Evolutionary conservation across 2,113 vertebrate species (phyloP).

Genomic region (Ptyas mucosa): DNA sequence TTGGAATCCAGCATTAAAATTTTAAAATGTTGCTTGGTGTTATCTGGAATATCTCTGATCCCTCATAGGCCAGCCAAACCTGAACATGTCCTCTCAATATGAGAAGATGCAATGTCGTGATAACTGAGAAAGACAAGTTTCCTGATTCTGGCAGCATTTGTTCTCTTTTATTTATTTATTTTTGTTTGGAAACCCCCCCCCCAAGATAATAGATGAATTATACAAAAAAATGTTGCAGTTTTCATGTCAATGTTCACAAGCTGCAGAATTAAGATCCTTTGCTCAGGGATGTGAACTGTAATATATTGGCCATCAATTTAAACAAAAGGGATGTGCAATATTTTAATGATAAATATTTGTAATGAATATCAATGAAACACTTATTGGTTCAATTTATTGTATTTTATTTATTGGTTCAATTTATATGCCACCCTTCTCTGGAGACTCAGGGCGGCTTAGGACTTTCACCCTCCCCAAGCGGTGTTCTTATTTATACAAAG

Average conservation of each 20-base stretch:
- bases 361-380: neutral
- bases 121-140: neutral
- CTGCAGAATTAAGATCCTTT: neutral
- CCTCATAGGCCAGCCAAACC: constrained; percentile 15
- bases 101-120: neutral
- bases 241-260: constrained; percentile 12
- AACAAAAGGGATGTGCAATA: neutral
- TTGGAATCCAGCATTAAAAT: constrained; percentile 22
- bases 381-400: no score
- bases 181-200: neutral
- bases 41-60: neutral
- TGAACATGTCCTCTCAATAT: constrained; percentile 3
- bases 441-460: no score
- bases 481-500: no score
- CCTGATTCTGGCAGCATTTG: neutral
- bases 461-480: no score
- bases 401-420: no score
- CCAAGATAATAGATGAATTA: neutral
- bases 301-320: constrained; percentile 20
- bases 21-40: neutral
- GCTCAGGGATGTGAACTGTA: neutral
- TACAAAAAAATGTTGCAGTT: neutral
- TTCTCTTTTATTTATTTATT: neutral
- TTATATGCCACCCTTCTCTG: no score
- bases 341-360: neutral